phyloP scores from a whole-genome alignment of 2,888 invertebrate species.

The Drosophila aldrichi region DNA sequence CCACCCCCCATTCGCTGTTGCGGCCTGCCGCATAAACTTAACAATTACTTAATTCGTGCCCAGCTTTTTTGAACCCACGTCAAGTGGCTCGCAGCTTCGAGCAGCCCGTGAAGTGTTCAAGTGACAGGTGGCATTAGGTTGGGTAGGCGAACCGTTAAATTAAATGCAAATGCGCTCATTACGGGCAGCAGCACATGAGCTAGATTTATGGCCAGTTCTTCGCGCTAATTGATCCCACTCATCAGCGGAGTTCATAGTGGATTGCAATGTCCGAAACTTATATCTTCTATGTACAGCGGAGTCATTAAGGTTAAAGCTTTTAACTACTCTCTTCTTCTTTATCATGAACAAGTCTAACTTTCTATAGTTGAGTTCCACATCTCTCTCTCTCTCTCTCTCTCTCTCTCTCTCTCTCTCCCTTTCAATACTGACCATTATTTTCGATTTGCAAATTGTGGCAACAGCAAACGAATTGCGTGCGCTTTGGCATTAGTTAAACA shows the following conservation, averaged over 20 bases:
- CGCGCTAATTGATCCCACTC: slow-evolving; percentile 8
- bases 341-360: too few species aligned
- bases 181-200: slow-evolving; percentile 8
- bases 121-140: slow-evolving; percentile 37
- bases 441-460: slow-evolving; percentile 26
- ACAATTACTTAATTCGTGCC: slow-evolving; percentile 33
- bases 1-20: slow-evolving; percentile 13
- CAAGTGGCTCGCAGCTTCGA: slow-evolving; percentile 36
- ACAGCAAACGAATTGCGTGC: slow-evolving; percentile 37
- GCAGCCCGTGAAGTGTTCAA: slow-evolving; percentile 12
- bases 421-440: slow-evolving; percentile 22
- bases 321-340: too few species aligned
- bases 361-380: not conserved
- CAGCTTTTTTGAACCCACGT: slow-evolving; percentile 61
- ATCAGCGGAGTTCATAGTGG: not conserved
- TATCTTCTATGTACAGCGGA: too few species aligned
- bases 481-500: slow-evolving; percentile 39
- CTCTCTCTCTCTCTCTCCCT: too few species aligned
- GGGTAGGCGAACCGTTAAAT: slow-evolving; percentile 7
- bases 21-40: slow-evolving; percentile 27
- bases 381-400: not conserved
- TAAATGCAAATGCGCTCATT: slow-evolving; percentile 25
- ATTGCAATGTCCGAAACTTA: not conserved
- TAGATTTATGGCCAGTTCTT: slow-evolving; percentile 22
- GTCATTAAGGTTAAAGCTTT: too few species aligned